Evolutionary conservation across 2,888 invertebrate genomes (phyloP), one percentile per base, ranked within the genome.

Genomic region (Hyposoter dolosus): DNA sequence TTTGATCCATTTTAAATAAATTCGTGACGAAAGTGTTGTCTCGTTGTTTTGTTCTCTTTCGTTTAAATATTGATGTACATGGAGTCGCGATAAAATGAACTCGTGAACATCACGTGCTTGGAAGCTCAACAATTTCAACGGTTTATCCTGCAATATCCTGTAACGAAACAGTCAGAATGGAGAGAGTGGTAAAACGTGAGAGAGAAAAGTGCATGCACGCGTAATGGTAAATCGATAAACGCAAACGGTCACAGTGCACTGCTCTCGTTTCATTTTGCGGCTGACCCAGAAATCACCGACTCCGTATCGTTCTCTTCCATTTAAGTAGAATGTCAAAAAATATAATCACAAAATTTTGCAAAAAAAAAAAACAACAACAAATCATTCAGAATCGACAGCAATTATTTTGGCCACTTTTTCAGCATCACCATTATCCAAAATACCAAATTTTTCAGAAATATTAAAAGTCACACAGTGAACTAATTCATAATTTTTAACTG

Each of bases 211-310:
- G 23, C 78, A 75, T 63, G 65, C 45, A 71, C 71, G 71, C 56
- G 66, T 85, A 83, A 85, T 85, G 79, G 76, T 53, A 85, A 85
- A 80, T 85, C 85, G 82, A 83, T 85, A 83, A 76, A 71, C 69
- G 79, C 79, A 15, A 79, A 47, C 72, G 56, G 32, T 68, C 60
- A 78, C 66, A 45, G 79, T 79, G 60, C 75, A 85, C 69, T 69
- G 82, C 79, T 76, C 82, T 80, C 69, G 40, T 63, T 77, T 76
- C 76, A 28, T 56, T 65, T 82, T 53, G 60, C 60, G 69, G 45
- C 43, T 56, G 71, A 83, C 71, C 85, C 76, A 79, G 66, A 72
- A 85, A 83, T 76, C 75, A 23, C 17, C 66, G 50, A 77, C 32
- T 28, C 66, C 40, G 19, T 69, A n/a, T 35, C 71, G 47, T 35